Evolutionary conservation across 2,797 vertebrate genomes (phyloP).

Genomic region (Scolopax rusticola): DNA sequence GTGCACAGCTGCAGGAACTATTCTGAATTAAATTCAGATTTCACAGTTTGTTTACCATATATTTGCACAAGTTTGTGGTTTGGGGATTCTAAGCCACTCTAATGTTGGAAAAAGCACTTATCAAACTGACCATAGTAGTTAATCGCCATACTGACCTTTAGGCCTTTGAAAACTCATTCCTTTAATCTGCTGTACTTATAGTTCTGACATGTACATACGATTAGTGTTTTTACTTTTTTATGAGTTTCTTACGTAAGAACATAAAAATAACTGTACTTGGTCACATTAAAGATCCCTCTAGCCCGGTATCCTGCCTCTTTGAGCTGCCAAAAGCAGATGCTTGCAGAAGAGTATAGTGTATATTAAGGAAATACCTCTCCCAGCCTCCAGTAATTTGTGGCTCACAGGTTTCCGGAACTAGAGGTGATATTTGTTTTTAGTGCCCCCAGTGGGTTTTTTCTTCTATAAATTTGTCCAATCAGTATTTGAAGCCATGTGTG

Average conservation of each 20-base stretch:
- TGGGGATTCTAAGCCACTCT: background rate
- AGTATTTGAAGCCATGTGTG: background rate
- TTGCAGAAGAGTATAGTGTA: conserved; percentile 36
- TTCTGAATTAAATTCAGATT: background rate
- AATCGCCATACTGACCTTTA: conserved; percentile 2
- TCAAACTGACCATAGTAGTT: background rate
- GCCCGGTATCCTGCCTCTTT: background rate
- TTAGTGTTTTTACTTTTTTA: background rate
- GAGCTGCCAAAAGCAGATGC: conserved; percentile 56
- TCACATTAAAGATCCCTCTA: background rate
- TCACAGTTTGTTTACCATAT: conserved; percentile 2
- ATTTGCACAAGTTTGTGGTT: background rate
- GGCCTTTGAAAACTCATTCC: background rate
- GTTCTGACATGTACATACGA: background rate
- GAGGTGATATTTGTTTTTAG: conserved; percentile 68
- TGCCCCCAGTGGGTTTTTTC: conserved; percentile 53
- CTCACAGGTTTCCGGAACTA: conserved; percentile 53
- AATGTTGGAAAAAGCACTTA: background rate
- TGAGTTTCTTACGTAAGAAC: background rate
- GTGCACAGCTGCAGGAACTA: background rate
- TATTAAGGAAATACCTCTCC: conserved; percentile 65
- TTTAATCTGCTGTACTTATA: background rate
- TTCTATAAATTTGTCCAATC: conserved; percentile 1
- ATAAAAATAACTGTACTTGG: background rate
- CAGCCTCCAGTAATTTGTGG: conserved; percentile 66